phyloP scores from a whole-genome alignment of 2,113 vertebrate genomes.

The Eptesicus fuscus region DNA sequence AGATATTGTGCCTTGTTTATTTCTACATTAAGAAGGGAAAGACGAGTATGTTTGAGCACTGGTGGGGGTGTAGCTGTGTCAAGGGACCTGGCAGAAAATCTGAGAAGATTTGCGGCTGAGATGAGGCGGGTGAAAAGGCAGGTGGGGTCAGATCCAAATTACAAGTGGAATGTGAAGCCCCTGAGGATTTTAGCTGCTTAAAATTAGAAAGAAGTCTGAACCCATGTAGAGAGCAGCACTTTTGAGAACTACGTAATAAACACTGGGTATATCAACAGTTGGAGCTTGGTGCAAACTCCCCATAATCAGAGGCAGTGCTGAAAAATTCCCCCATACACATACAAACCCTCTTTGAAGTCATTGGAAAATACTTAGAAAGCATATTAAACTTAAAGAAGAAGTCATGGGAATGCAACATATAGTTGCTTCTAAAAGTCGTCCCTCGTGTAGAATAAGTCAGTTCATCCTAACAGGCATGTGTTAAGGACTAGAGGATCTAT shows the following conservation, averaged over 20 bases:
- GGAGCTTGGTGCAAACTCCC: background rate
- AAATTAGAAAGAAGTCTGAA: background rate
- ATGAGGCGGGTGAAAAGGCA: background rate
- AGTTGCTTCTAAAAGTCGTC: background rate
- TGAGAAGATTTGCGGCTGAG: background rate
- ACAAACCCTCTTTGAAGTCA: background rate
- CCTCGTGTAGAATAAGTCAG: background rate
- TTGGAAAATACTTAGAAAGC: background rate
- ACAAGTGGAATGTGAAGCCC: background rate
- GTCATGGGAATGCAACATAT: background rate
- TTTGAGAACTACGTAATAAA: background rate
- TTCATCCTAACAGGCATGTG: background rate
- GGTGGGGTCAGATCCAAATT: background rate
- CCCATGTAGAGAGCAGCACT: background rate
- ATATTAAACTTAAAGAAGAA: background rate
- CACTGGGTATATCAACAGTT: background rate
- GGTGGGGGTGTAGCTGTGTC: accelerated
- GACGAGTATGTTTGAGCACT: background rate
- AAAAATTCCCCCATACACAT: background rate
- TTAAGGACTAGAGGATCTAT: background rate
- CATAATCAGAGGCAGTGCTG: background rate
- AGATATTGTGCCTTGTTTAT: background rate
- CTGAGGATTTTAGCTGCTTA: background rate
- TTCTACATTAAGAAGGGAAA: background rate
- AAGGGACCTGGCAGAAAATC: accelerated